These are phyloP conservation scores for Molossus molossus DNA, from an alignment of 2,797 vertebrate genomes.

Conservation along the genomic window DNA sequence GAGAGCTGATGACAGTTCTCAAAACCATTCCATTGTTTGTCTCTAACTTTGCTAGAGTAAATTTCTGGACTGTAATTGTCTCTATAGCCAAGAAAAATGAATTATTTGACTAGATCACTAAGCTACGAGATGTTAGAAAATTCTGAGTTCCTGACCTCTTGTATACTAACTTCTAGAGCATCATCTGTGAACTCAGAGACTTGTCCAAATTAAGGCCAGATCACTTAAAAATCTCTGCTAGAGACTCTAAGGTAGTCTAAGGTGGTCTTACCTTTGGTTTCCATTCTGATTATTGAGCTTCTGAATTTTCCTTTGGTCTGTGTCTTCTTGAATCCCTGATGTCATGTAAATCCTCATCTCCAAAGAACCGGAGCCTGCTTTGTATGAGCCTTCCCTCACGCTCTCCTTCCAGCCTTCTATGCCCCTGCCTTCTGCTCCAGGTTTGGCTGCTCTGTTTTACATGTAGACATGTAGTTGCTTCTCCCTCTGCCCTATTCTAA, in stretches of 20 bases:
- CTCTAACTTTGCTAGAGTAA: background rate
- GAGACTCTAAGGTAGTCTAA: background rate
- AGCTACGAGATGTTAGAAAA: background rate
- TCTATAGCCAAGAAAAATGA: background rate
- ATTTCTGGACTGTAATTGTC: background rate
- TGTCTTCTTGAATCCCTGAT: background rate
- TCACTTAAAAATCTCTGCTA: too few relatives aligned
- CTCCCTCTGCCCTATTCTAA: background rate
- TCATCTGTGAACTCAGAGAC: background rate
- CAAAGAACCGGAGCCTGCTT: background rate
- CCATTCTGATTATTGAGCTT: background rate
- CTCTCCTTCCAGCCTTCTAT: background rate
- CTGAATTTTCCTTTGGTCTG: background rate
- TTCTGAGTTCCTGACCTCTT: background rate
- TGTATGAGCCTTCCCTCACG: background rate
- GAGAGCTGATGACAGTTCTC: background rate
- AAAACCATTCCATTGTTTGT: background rate
- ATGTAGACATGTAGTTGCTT: background rate
- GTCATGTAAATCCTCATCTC: background rate
- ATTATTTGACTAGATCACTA: background rate
- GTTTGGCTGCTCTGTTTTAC: background rate
- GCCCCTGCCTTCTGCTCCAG: background rate
- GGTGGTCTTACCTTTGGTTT: background rate
- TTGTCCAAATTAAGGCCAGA: background rate
- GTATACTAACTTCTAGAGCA: background rate